These are phyloP conservation scores for Vanessa atalanta DNA, from an alignment of 1,140 invertebrate species.

Conservation along the genomic window DNA sequence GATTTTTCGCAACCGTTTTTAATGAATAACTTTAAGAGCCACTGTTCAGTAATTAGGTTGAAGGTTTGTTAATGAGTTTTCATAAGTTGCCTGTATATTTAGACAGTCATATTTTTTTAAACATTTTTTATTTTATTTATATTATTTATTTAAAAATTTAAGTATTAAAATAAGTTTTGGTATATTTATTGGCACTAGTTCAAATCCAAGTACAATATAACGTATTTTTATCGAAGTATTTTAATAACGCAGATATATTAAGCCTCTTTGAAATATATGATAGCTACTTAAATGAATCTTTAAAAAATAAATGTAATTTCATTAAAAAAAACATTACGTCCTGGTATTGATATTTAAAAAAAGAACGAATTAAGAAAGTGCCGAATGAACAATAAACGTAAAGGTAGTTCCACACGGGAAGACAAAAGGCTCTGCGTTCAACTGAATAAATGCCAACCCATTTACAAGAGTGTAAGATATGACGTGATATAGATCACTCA, in stretches of 20 bases:
- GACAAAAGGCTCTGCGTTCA: slow-evolving; percentile 43
- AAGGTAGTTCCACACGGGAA: slow-evolving; percentile 36
- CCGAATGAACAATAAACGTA: slow-evolving; percentile 34
- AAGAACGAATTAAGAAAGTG: slow-evolving; percentile 3
- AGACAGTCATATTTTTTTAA: too few species aligned
- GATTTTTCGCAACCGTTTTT: slow-evolving; percentile 15
- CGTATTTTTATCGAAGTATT: too few species aligned
- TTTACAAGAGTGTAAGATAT: slow-evolving; percentile 80
- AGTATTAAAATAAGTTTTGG: too few species aligned
- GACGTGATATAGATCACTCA: slow-evolving; percentile 80
- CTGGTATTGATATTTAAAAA: background rate
- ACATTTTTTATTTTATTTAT: too few species aligned
- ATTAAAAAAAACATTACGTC: background rate
- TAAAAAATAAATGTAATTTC: too few species aligned
- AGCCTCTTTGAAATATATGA: too few species aligned
- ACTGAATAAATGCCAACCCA: slow-evolving; percentile 72
- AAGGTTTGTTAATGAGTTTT: slow-evolving; percentile 26
- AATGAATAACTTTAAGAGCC: slow-evolving; percentile 25
- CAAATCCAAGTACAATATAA: too few species aligned
- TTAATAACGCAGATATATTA: too few species aligned
- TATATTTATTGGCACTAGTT: too few species aligned
- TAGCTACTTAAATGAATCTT: too few species aligned
- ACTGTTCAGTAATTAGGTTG: slow-evolving; percentile 18
- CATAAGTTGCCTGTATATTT: too few species aligned
- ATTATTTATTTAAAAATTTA: too few species aligned